Evolutionary conservation across 1,140 invertebrate species (phyloP).

Genomic region (Pristionchus pacificus): DNA sequence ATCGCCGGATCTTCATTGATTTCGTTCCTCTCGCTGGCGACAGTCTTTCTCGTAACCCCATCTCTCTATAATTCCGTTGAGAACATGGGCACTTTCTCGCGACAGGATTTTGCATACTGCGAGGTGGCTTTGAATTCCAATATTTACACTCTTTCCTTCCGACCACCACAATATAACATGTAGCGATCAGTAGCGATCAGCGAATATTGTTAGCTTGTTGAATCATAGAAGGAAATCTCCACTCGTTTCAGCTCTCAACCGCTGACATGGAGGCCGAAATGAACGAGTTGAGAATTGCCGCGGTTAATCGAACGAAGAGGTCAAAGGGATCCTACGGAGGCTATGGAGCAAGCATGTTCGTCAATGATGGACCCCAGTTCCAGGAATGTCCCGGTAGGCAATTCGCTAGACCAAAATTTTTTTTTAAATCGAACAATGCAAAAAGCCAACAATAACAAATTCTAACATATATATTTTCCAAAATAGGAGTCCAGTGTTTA

Average conservation of each 20-base stretch:
- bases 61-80: slow-evolving; percentile 53
- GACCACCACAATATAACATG: background rate
- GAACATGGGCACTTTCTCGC: slow-evolving; percentile 43
- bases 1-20: slow-evolving; percentile 44
- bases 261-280: slow-evolving; percentile 38
- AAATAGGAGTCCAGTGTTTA: no score
- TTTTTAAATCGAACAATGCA: no score
- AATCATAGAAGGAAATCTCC: background rate
- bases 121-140: slow-evolving; percentile 34
- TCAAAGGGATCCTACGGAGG: slow-evolving; percentile 29
- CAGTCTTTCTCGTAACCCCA: slow-evolving; percentile 47
- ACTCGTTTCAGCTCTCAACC: slow-evolving; percentile 26
- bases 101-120: slow-evolving; percentile 51
- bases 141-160: background rate
- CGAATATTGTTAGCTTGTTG: background rate
- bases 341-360: slow-evolving; percentile 47
- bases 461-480: no score
- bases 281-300: slow-evolving; percentile 21
- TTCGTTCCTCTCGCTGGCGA: slow-evolving; percentile 43
- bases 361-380: slow-evolving; percentile 47
- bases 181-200: background rate
- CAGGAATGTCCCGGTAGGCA: slow-evolving; percentile 54
- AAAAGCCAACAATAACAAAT: slow-evolving; percentile 11
- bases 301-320: slow-evolving; percentile 36
- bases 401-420: background rate